Evolutionary conservation across 1,140 invertebrate genomes (phyloP).

Genomic region (Coenobita brevimanus): DNA sequence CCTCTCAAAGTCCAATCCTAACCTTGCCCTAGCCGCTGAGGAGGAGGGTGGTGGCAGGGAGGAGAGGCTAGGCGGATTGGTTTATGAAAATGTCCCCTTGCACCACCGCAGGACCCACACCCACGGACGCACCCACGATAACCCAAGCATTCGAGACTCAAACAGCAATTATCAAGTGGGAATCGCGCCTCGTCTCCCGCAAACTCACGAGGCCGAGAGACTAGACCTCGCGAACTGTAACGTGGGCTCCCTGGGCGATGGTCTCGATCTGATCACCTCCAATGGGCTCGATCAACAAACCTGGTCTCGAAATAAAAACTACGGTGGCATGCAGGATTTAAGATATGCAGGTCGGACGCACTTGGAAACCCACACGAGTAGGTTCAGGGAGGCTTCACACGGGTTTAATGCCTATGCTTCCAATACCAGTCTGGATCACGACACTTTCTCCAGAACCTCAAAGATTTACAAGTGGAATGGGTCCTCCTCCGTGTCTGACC

Average conservation of each 20-base stretch:
- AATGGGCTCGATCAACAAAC: conserved; percentile 3
- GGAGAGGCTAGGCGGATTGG: background rate
- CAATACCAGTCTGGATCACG: conserved; percentile 58
- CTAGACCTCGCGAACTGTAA: background rate
- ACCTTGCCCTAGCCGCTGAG: conserved; percentile 4
- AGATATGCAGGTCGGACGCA: background rate
- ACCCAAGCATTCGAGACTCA: background rate
- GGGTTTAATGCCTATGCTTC: conserved; percentile 57
- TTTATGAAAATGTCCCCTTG: conserved; percentile 38
- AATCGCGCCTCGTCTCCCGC: conserved; percentile 4
- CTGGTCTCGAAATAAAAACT: background rate
- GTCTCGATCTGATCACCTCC: conserved; percentile 12
- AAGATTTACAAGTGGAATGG: conserved; percentile 65
- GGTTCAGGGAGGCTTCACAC: background rate
- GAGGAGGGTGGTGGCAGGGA: background rate
- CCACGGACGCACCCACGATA: background rate
- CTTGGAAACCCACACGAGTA: too few species aligned
- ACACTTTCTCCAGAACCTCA: conserved; percentile 59
- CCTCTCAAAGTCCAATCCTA: conserved; percentile 45
- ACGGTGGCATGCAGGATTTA: conserved; percentile 11
- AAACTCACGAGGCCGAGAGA: background rate
- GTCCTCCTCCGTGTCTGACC: conserved; percentile 52
- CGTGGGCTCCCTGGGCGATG: conserved; percentile 12
- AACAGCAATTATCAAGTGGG: conserved; percentile 29
- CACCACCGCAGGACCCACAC: conserved; percentile 11